Percentiles rank a stretch among this genome's conserved stretches.
phyloP scores from a whole-genome alignment of 2,888 invertebrate genomes.

The Sarcophaga caerulescens region DNA sequence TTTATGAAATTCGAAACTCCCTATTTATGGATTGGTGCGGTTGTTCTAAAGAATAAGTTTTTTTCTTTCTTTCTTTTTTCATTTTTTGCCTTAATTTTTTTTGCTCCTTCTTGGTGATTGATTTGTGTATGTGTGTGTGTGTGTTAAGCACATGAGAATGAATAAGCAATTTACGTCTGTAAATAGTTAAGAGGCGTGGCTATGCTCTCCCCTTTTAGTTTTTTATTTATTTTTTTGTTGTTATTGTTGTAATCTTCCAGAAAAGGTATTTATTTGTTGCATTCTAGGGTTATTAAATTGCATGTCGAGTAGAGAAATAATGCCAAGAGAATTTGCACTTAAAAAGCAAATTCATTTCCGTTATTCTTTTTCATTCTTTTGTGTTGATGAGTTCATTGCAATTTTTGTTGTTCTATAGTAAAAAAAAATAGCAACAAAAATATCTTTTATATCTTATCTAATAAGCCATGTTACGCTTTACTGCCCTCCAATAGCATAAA shows the following conservation, averaged over 20 bases:
- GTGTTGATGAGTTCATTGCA: background rate
- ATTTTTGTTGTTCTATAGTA: background rate
- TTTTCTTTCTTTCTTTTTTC: background rate
- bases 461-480: slow-evolving; percentile 56
- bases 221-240: background rate
- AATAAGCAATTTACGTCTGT: slow-evolving; percentile 47
- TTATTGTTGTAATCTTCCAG: background rate
- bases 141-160: slow-evolving; percentile 12
- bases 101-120: slow-evolving; percentile 29
- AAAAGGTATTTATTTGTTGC: slow-evolving; percentile 49
- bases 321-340: background rate
- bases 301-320: slow-evolving; percentile 32
- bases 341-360: slow-evolving; percentile 63
- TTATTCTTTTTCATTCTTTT: background rate
- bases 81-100: background rate
- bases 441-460: slow-evolving; percentile 5
- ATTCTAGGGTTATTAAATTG: slow-evolving; percentile 59
- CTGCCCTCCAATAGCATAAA: background rate
- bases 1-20: slow-evolving; percentile 69
- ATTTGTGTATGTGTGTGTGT: slow-evolving; percentile 44
- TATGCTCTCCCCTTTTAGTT: slow-evolving; percentile 19
- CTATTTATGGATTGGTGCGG: slow-evolving; percentile 69
- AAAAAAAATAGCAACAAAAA: background rate
- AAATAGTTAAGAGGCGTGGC: slow-evolving; percentile 58
- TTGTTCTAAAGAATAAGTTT: slow-evolving; percentile 41